phyloP scores from a whole-genome alignment of 2,113 vertebrate species.

The Narcine bancroftii region DNA sequence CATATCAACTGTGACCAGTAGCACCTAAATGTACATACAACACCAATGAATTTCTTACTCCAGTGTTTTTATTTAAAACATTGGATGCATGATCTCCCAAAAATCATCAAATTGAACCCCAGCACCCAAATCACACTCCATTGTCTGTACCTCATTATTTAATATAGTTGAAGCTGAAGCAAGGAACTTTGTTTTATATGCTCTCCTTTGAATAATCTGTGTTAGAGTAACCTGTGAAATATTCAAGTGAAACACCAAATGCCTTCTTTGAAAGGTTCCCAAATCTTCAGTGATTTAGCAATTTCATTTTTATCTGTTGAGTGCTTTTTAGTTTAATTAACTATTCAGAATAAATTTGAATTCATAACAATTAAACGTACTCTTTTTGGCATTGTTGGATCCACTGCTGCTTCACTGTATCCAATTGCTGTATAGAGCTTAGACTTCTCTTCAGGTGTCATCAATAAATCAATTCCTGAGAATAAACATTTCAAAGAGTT shows the following conservation, averaged over 20 bases:
- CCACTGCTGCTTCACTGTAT: slow-evolving; percentile 83
- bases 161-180: background rate
- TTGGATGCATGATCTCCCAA: no score
- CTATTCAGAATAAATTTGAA: background rate
- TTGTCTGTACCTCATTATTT: background rate
- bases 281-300: background rate
- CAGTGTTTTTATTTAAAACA: no score
- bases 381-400: slow-evolving; percentile 87
- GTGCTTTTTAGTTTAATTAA: background rate
- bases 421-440: slow-evolving; percentile 95
- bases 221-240: background rate
- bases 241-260: background rate
- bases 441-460: slow-evolving; percentile 79
- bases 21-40: no score
- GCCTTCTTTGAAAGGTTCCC: background rate
- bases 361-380: slow-evolving; percentile 55
- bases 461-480: slow-evolving; percentile 75
- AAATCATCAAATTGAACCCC: no score
- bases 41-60: no score
- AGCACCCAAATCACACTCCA: no score
- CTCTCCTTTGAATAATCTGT: background rate
- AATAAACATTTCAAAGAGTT: background rate
- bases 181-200: background rate
- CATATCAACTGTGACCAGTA: no score
- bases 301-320: background rate